These are phyloP conservation scores for Philonicus albiceps DNA, from an alignment of 2,888 invertebrate genomes.

Conservation along the genomic window DNA sequence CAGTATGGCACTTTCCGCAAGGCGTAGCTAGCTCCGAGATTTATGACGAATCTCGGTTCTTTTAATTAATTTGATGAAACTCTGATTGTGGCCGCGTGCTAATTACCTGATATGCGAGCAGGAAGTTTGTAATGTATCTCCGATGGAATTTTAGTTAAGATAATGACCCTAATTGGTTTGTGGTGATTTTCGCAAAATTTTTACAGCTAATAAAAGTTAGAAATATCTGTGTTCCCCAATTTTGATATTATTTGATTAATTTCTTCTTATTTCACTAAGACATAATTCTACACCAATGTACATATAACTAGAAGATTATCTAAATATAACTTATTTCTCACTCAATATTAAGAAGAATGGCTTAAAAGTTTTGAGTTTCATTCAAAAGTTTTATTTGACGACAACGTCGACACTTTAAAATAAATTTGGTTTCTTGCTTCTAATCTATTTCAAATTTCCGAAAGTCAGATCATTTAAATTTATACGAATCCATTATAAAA, in stretches of 20 bases:
- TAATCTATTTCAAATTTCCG: too few relatives aligned
- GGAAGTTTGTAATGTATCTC: constrained; percentile 37
- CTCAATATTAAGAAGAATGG: too few relatives aligned
- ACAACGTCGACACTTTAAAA: too few relatives aligned
- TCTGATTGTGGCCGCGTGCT: constrained; percentile 47
- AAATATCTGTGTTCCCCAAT: neutral
- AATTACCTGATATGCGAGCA: constrained; percentile 46
- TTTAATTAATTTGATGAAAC: constrained; percentile 48
- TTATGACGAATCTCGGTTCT: constrained; percentile 40
- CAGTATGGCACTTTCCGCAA: constrained; percentile 23
- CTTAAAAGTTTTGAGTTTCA: too few relatives aligned
- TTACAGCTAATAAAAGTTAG: neutral
- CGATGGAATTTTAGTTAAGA: constrained; percentile 20
- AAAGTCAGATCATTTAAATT: too few relatives aligned
- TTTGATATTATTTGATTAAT: neutral
- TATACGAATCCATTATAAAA: too few relatives aligned
- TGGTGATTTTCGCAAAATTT: neutral
- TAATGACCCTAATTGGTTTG: neutral
- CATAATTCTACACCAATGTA: too few relatives aligned
- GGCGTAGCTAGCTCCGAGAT: constrained; percentile 39
- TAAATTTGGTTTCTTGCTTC: too few relatives aligned
- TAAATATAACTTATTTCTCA: too few relatives aligned
- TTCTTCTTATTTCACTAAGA: too few relatives aligned
- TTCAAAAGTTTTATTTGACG: too few relatives aligned
- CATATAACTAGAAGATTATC: too few relatives aligned